phyloP scores from a whole-genome alignment of 1,140 invertebrate genomes.

The Metopolophium dirhodum region DNA sequence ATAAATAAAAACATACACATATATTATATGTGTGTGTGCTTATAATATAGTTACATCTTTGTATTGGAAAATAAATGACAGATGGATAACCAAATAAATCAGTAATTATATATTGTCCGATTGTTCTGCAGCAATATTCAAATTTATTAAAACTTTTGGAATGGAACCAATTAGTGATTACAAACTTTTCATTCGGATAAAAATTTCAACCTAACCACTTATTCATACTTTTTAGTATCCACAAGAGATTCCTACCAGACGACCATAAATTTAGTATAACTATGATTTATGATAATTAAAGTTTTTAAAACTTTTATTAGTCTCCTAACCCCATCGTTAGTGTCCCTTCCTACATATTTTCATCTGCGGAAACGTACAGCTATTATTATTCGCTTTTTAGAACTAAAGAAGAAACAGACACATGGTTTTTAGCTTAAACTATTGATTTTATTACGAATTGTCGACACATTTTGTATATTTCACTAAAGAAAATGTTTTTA shows the following conservation, averaged over 20 bases:
- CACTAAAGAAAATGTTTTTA: too few species aligned
- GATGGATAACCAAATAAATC: neutral
- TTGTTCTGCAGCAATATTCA: neutral
- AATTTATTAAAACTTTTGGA: slow-evolving; percentile 3
- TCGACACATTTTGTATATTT: neutral
- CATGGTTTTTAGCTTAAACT: neutral
- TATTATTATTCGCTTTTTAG: neutral
- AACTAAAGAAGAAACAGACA: neutral
- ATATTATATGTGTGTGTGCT: neutral
- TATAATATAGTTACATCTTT: neutral
- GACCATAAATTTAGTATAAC: slow-evolving; percentile 23
- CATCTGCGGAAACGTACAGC: neutral
- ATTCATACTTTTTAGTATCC: slow-evolving; percentile 34
- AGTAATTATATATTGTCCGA: neutral
- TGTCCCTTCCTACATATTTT: too few species aligned
- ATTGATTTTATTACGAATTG: neutral
- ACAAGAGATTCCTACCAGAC: neutral
- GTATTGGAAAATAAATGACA: neutral
- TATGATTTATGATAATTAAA: slow-evolving; percentile 47
- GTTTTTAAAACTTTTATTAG: slow-evolving; percentile 41
- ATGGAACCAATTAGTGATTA: slow-evolving; percentile 20
- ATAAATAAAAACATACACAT: neutral
- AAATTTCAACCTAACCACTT: slow-evolving; percentile 9
- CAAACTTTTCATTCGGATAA: slow-evolving; percentile 20
- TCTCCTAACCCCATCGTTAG: neutral